Evolutionary conservation across 2,113 vertebrate species (phyloP).

Genomic region (Rhinolophus ferrumequinum): DNA sequence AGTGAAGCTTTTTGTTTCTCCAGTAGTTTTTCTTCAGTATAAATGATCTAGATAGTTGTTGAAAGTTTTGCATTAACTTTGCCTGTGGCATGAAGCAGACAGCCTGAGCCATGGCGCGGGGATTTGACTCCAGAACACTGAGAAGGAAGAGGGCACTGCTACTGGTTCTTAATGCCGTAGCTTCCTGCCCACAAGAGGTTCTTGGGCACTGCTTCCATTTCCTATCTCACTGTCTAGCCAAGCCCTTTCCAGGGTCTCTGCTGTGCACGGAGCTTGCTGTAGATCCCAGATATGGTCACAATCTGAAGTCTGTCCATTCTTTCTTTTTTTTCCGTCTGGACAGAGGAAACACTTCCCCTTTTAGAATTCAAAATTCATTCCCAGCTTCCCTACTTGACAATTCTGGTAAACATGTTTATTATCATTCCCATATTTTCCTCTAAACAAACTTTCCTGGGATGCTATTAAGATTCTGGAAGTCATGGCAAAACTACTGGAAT

Average conservation of each 20-base stretch:
- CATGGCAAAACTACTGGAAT: neutral
- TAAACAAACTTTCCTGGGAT: neutral
- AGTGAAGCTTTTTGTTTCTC: neutral
- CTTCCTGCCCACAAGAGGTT: neutral
- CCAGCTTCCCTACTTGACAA: neutral
- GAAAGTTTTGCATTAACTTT: neutral
- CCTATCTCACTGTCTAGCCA: neutral
- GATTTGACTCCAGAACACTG: neutral
- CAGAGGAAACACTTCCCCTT: neutral
- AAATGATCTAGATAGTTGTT: neutral
- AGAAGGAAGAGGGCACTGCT: neutral
- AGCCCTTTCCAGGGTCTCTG: neutral
- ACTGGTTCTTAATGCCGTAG: neutral
- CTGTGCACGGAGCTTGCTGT: rapidly evolving
- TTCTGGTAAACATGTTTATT: conserved; percentile 44
- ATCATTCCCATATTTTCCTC: conserved; percentile 57
- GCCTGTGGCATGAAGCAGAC: neutral
- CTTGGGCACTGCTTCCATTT: neutral
- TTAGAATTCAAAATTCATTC: neutral
- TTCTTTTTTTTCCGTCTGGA: neutral
- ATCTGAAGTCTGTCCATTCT: neutral
- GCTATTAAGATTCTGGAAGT: neutral
- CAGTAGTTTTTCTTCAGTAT: neutral
- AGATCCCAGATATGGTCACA: neutral
- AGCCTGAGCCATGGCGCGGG: neutral